These are phyloP conservation scores for Saccostrea cuccullata DNA, from an alignment of 1,140 invertebrate genomes.

Conservation along the genomic window DNA sequence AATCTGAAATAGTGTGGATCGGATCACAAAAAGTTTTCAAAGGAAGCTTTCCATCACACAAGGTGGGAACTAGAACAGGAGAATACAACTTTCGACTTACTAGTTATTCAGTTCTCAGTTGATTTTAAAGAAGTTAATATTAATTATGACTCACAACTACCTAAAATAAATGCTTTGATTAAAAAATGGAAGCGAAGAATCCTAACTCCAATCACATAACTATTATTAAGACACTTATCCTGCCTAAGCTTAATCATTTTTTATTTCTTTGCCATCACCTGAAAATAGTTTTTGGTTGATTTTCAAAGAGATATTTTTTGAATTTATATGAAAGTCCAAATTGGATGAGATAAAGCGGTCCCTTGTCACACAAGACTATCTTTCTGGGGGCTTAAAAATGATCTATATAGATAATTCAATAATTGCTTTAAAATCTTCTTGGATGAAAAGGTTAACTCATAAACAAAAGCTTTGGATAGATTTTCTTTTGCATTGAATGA, in stretches of 20 bases:
- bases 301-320: conserved; percentile 12
- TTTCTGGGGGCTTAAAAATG: conserved; percentile 12
- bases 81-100: conserved; percentile 23
- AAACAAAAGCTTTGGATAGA: conserved; percentile 10
- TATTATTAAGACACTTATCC: conserved; percentile 30
- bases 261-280: conserved; percentile 41
- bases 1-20: conserved; percentile 41
- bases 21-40: neutral
- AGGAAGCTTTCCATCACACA: conserved; percentile 1
- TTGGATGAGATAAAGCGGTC: conserved; percentile 26
- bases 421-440: conserved; percentile 32
- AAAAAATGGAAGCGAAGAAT: conserved; percentile 42
- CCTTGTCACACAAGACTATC: neutral
- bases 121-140: conserved; percentile 16
- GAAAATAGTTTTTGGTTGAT: neutral
- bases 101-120: conserved; percentile 37
- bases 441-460: conserved; percentile 35
- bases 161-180: conserved; percentile 19
- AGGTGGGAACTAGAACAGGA: conserved; percentile 41
- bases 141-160: conserved; percentile 38
- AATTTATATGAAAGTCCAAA: conserved; percentile 43
- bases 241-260: conserved; percentile 36
- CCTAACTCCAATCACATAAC: conserved; percentile 45
- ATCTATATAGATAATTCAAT: conserved; percentile 19
- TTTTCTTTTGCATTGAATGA: conserved; percentile 15